Conservation (phyloP, 2,888 invertebrate species). For the Noctua comes region DNA sequence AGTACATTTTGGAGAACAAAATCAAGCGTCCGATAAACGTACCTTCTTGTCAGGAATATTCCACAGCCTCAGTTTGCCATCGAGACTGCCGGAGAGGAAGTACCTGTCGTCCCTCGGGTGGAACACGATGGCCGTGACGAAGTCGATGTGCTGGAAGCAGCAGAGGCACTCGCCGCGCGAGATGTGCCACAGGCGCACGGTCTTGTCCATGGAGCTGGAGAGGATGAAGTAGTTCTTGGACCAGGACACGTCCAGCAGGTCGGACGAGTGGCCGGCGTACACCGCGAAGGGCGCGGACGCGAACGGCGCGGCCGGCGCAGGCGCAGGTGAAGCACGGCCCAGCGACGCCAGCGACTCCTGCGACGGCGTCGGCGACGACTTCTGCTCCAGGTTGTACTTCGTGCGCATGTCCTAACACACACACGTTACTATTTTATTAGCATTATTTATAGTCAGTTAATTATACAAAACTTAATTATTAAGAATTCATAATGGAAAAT, state of each 20-base stretch:
- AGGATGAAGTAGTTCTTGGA: constrained; percentile 99
- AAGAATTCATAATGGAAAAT: background rate
- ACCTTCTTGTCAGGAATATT: constrained; percentile 98
- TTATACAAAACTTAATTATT: background rate
- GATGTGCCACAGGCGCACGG: constrained; percentile 98
- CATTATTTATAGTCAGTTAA: background rate
- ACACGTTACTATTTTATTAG: background rate
- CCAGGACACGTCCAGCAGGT: constrained; percentile 99
- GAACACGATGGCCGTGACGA: constrained; percentile 99
- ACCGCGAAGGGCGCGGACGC: constrained; percentile 97
- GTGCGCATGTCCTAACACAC: constrained; percentile 95
- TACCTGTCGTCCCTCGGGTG: constrained; percentile 97
- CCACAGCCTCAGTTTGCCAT: constrained; percentile 99
- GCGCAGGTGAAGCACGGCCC: constrained; percentile 81
- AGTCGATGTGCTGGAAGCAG: constrained; percentile 99
- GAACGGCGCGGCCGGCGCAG: constrained; percentile 92
- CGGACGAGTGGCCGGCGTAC: constrained; percentile 98
- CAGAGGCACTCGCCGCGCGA: constrained; percentile 99
- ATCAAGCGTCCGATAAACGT: background rate
- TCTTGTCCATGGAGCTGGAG: constrained; percentile 99
- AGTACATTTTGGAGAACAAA: too few relatives aligned
- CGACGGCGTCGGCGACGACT: constrained; percentile 97
- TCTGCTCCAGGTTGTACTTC: constrained; percentile 97
- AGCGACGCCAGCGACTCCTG: constrained; percentile 96
- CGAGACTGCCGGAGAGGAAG: constrained; percentile 98